phyloP scores from a whole-genome alignment of 2,888 invertebrate species.

The Stenolophus ochropezus region DNA sequence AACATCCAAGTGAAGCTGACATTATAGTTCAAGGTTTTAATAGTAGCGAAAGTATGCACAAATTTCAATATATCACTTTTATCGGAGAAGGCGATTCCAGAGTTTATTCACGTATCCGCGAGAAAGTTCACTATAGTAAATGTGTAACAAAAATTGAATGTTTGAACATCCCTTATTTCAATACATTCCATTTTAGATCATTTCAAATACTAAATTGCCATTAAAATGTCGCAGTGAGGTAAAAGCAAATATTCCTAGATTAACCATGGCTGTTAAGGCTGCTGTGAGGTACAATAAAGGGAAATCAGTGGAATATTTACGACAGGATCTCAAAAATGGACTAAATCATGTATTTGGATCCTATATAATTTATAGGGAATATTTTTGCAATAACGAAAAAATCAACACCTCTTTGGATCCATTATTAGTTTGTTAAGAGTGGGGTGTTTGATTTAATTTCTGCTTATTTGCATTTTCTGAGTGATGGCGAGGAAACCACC shows the following conservation, averaged over 20 bases:
- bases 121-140: too few species aligned
- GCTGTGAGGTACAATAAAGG: background rate
- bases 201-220: background rate
- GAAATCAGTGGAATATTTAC: background rate
- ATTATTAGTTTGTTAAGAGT: background rate
- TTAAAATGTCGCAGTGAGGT: background rate
- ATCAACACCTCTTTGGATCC: background rate
- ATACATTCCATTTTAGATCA: background rate
- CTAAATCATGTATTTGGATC: background rate
- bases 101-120: too few species aligned
- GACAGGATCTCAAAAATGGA: background rate
- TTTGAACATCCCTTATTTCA: too few species aligned
- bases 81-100: too few species aligned
- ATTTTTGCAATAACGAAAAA: background rate
- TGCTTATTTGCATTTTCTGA: background rate
- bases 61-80: too few species aligned
- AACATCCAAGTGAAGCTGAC: too few species aligned
- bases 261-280: background rate
- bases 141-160: too few species aligned
- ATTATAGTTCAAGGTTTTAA: too few species aligned
- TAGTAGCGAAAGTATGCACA: too few species aligned
- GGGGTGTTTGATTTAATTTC: background rate
- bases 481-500: constrained; percentile 46
- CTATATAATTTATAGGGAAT: background rate
- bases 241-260: background rate